Base-by-base conservation (phyloP, 2,888 invertebrate genomes). In the Adineta ricciae region DNA sequence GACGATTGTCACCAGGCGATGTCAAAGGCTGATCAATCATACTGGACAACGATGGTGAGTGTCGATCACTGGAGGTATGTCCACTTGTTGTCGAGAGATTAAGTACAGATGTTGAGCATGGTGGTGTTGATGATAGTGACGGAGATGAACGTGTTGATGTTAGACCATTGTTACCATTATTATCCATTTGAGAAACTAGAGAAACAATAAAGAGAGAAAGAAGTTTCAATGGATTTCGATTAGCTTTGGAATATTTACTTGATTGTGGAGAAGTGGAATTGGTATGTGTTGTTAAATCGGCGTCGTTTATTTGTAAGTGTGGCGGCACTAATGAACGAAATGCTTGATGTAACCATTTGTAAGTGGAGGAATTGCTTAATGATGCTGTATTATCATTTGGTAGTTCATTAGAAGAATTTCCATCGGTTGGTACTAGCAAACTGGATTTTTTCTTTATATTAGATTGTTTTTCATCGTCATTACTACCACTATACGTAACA, bases 281-380 rank as follows among this genome's bases (percentile, higher is more conserved):
- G 24, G 38, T 38, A n/a, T n/a, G 41, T 32, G n/a, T 78, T 78
- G 21, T 9, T 78, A 41, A 24, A 3, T 41, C 41, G 4, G 11
- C 5, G 41, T 78, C 38, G 41, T 78, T 78, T 2, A 78, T 38
- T 78, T 41, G 78, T 24, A 11, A 41, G 9, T 78, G 78, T 41
- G 9, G 21, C 11, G 78, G 78, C 14, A 78, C n/a, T 5, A 78
- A 38, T 41, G 78, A 41, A n/a, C 78, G 78, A 78, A 41, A 78
- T 78, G 78, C 78, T 78, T 78, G 41, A 78, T 78, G 78, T 41
- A 78, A 41, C 78, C 78, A 78, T 41, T 78, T 41, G 19, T 78
- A 78, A 41, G 78, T 41, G 38, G 78, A 78, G 11, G 78, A 41
- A 41, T 78, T 41, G 1, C 2, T 24, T 78, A 41, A 41, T 38